Evolutionary conservation across 2,797 vertebrate species (phyloP).

Genomic region (Eremophila alpestris): DNA sequence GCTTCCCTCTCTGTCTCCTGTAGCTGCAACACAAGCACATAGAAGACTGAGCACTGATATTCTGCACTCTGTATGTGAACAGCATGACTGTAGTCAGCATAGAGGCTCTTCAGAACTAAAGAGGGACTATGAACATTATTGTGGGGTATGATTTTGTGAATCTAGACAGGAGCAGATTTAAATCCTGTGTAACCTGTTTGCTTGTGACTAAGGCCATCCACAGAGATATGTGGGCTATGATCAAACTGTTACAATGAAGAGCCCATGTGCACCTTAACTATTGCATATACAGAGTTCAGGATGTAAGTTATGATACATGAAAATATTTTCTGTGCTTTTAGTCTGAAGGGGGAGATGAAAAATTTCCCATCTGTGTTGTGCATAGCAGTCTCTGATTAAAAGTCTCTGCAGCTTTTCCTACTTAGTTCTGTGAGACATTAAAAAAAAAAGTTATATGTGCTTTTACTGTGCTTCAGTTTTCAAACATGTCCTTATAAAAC

Average conservation of each 20-base stretch:
- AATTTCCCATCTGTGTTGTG: not conserved
- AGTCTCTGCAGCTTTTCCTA: not conserved
- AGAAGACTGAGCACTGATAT: not conserved
- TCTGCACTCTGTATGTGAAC: not conserved
- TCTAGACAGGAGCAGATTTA: not conserved
- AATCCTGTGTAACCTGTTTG: not conserved
- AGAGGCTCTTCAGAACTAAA: not conserved
- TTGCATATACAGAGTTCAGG: not conserved
- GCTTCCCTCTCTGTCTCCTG: not conserved
- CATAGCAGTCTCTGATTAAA: not conserved
- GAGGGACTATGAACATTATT: not conserved
- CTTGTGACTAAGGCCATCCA: not conserved
- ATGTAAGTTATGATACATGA: not conserved
- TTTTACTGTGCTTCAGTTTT: not conserved
- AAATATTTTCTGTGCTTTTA: not conserved
- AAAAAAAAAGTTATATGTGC: not conserved
- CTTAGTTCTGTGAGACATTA: not conserved
- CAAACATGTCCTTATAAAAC: not conserved
- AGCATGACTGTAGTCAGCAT: not conserved
- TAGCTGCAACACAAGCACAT: fast-evolving
- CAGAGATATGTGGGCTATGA: not conserved
- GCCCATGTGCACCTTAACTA: not conserved
- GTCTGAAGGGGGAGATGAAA: not conserved
- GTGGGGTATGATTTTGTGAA: not conserved
- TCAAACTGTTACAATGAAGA: not conserved